Base-by-base conservation (phyloP, 92 coral and sea anemone genomes). In the Palythoa heliodiscus region DNA sequence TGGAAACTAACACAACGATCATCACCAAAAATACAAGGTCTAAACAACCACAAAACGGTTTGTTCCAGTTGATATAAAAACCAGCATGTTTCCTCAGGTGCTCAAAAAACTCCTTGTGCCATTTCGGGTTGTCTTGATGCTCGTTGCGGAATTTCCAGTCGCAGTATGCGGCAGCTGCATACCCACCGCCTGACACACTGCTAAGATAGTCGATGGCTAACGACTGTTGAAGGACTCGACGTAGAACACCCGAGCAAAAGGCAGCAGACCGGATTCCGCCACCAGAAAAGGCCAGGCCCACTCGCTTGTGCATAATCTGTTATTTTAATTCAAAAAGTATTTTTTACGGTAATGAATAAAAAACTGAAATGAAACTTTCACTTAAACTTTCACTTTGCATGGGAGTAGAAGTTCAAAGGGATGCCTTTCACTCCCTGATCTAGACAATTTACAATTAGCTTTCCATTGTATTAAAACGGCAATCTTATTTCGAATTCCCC, bases 111-210 rank as follows among this genome's bases (percentile, higher is more conserved):
- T 89, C 79, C 67, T 88, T 87, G 69, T 95, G 97, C 98, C 98
- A 93, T 63, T 71, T 70, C 5, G 95, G 94, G 74, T 95, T 88
- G 75, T 95, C 98, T 75, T 47, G 78, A 23, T 74, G 87, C 61
- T 92, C 91, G 82, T 95, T 90, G 69, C 91, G 97, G 80, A 78
- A 95, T 82, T 95, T 95, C 98, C 98, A 95, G 78, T 95, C 97
- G 57, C 93, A 39, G 63, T 95, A 95, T 6, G 97, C 91, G 1
- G 95, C 83, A 75, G 94, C 98, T 61, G 91, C 90, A 83, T 71
- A 92, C 39, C 98, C 98, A 22, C 98, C 98, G 63, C 98, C 98
- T 16, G 98, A 93, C 39, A 92, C 97, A 60, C 95, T 86, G 78
- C 97, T 93, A 72, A 95, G 84, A 81, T 63, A 95, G 77, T 93